A percentile compares a stretch with the other conserved stretches of the same genome.
These are phyloP conservation scores for Dicranocentrus wangi DNA, from an alignment of 2,888 invertebrate genomes.

Conservation along the genomic window DNA sequence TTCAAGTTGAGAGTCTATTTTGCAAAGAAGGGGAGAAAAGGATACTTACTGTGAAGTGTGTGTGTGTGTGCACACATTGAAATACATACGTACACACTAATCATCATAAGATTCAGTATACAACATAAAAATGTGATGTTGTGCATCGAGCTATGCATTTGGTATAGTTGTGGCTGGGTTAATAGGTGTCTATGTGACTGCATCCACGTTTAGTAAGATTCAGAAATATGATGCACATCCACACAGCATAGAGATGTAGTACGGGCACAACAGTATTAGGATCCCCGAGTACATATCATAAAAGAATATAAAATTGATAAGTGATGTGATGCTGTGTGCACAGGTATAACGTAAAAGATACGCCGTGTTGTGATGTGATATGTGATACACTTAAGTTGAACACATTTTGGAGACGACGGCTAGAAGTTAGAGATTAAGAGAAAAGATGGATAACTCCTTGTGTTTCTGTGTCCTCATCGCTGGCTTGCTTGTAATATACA, in stretches of 20 bases:
- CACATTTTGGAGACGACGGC: neutral
- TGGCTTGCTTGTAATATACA: neutral
- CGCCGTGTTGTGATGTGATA: too few relatives aligned
- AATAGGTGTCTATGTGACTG: constrained; percentile 52
- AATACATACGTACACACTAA: neutral
- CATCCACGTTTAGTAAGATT: constrained; percentile 17
- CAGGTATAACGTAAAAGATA: neutral
- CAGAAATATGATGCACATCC: too few relatives aligned
- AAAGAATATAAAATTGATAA: neutral
- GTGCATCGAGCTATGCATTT: constrained; percentile 28
- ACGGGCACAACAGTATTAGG: too few relatives aligned
- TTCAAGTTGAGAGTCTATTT: constrained; percentile 48
- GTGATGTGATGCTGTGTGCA: constrained; percentile 1
- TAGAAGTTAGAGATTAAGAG: neutral
- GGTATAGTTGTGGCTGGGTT: constrained; percentile 36
- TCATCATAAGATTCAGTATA: neutral
- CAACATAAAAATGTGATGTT: constrained; percentile 20
- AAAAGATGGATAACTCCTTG: neutral
- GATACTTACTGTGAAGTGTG: neutral
- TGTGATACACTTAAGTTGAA: too few relatives aligned
- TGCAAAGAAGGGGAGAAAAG: constrained; percentile 48
- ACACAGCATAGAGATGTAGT: too few relatives aligned
- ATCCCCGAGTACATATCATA: neutral
- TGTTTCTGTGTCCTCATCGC: constrained; percentile 1
- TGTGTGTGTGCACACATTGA: neutral